Evolutionary conservation across 2,113 vertebrate species (phyloP), one percentile per base, ranked within the genome.

Genomic region (Origma solitaria): DNA sequence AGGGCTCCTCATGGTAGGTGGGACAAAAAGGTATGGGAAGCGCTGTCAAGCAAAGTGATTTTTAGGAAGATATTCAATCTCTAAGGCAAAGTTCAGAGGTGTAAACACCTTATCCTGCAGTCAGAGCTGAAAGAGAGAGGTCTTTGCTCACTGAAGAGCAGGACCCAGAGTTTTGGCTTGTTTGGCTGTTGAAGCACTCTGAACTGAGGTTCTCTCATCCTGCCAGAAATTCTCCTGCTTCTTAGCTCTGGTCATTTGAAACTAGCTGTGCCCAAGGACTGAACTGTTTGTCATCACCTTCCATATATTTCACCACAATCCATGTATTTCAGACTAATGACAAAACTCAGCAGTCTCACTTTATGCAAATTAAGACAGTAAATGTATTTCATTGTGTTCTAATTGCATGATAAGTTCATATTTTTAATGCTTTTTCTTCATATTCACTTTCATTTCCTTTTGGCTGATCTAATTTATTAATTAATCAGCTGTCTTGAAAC

Each of bases 401-500:
- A 94, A 94, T 88, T 92, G 33, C 86, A 82, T 56, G 40, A 44
- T 66, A 91, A 92, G 15, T 89, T 93, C 77, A 80, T 35, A 33
- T 82, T 84, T 84, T 91, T 71, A 86, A 69, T 88, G 78, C 12
- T 5, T 37, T 92, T 85, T 83, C 71, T 91, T 84, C 20, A 79
- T 79, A 84, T 73, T 86, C 53, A 65, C 66, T 87, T 96, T 64
- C 24, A 92, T 92, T 95, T 92, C 65, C 73, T 89, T 86, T 95
- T 86, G 95, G 65, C 40, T 6, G 0, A 82, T 82, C 80, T 92
- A 80, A 96, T 95, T 93, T 94, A 92, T 95, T 97, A 93, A 96
- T 95, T 93, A 94, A 97, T 97, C 83, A 91, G 76, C 77, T 85
- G 44, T 77, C 88, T 65, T 58, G 51, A 88, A 97, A 91, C 78